Percentiles rank a stretch among this genome's conserved stretches.
These are phyloP conservation scores for Hirtodrosophila cameraria DNA, from an alignment of 2,888 invertebrate species.

Conservation along the genomic window DNA sequence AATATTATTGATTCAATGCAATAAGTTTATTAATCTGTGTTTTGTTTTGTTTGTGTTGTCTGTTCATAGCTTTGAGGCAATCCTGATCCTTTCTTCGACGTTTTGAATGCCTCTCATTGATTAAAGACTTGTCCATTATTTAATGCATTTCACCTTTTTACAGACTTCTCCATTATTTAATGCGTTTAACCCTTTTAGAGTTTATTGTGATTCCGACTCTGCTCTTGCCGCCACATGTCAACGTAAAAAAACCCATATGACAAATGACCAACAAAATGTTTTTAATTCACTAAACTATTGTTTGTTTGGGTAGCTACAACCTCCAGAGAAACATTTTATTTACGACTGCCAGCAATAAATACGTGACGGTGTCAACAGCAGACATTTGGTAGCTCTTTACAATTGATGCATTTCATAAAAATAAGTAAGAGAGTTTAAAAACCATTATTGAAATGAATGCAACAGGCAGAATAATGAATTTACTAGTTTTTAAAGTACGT, in stretches of 20 bases:
- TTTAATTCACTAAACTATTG: constrained; percentile 61
- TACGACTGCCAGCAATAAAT: constrained; percentile 36
- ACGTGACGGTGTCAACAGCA: constrained; percentile 28
- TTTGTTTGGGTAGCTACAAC: not conserved
- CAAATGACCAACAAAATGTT: constrained; percentile 44
- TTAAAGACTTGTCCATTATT: constrained; percentile 44
- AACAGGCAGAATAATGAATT: too few relatives aligned
- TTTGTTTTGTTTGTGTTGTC: too few relatives aligned
- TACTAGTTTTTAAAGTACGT: too few relatives aligned
- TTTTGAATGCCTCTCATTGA: constrained; percentile 47
- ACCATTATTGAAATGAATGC: too few relatives aligned
- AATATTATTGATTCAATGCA: too few relatives aligned
- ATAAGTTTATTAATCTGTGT: too few relatives aligned
- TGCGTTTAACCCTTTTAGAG: constrained; percentile 10
- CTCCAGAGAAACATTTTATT: constrained; percentile 20
- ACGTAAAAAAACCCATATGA: constrained; percentile 52
- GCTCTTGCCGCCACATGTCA: constrained; percentile 15
- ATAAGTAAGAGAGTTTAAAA: too few relatives aligned
- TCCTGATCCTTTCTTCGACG: not conserved
- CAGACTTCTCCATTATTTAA: constrained; percentile 39
- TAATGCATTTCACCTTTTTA: constrained; percentile 23
- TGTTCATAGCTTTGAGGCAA: too few relatives aligned
- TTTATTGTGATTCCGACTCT: constrained; percentile 12
- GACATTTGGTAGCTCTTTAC: constrained; percentile 3
- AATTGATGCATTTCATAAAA: constrained; percentile 44